Conservation (phyloP, 2,888 invertebrate genomes). For the Chrysolina oricalcia region DNA sequence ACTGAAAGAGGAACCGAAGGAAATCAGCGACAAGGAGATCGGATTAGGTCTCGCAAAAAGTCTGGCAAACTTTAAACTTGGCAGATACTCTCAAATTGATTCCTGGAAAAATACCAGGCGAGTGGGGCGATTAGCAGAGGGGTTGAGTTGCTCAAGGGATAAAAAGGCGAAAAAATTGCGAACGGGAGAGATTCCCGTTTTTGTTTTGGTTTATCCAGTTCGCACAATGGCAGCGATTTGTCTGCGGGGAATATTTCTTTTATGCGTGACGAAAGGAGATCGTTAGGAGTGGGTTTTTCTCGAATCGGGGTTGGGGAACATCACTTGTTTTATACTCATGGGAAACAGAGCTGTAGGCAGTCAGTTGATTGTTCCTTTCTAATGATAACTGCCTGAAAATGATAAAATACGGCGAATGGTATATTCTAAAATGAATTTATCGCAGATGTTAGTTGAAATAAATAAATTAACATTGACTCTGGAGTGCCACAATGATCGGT, state of each 20-base stretch:
- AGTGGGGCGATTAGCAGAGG: neutral
- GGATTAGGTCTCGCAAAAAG: constrained; percentile 21
- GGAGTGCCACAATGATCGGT: too few species aligned
- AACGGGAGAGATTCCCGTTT: neutral
- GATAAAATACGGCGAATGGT: too few species aligned
- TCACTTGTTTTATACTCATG: neutral
- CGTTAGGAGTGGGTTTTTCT: neutral
- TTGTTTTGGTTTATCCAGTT: constrained; percentile 1
- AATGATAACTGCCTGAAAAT: too few species aligned
- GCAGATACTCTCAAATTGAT: constrained; percentile 20
- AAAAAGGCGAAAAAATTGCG: neutral
- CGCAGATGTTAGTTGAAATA: too few species aligned
- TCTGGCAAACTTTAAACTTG: constrained; percentile 26
- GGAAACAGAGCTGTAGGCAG: too few species aligned
- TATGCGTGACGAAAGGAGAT: neutral
- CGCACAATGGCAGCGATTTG: neutral
- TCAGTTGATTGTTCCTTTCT: too few species aligned
- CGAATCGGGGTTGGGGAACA: neutral
- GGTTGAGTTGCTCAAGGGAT: neutral
- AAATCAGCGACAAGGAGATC: constrained; percentile 12
- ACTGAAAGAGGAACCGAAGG: neutral
- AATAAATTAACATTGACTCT: too few species aligned
- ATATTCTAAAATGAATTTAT: too few species aligned
- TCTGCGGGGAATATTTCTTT: neutral
- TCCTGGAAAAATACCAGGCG: neutral